Evolutionary conservation across 2,888 invertebrate genomes (phyloP).

Genomic region (Tenthredo mesomela): DNA sequence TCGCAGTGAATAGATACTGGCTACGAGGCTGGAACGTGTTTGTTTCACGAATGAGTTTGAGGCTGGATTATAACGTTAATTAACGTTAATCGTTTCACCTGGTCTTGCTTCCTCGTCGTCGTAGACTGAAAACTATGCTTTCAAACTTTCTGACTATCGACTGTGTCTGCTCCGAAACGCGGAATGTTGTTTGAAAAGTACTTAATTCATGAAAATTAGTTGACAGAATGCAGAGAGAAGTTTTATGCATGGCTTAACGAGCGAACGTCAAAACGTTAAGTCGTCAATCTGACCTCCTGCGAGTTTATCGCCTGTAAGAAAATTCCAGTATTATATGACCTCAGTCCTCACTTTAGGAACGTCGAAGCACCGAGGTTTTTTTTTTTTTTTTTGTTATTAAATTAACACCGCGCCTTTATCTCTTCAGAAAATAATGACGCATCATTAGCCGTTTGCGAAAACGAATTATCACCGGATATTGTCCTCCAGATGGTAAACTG

Average conservation of each 20-base stretch:
- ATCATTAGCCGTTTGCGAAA: slow-evolving; percentile 7
- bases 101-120: not conserved
- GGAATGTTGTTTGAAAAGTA: not conserved
- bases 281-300: not conserved
- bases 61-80: slow-evolving; percentile 40
- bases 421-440: slow-evolving; percentile 9
- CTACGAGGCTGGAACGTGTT: slow-evolving; percentile 1
- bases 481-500: not conserved
- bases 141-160: not conserved
- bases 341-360: not conserved
- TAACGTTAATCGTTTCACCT: slow-evolving; percentile 19
- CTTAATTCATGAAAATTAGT: not conserved
- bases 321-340: not conserved
- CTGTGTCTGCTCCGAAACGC: not conserved
- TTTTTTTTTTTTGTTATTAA: not conserved
- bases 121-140: not conserved
- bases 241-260: not conserved
- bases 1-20: slow-evolving; percentile 33
- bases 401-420: not conserved
- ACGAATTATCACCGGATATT: slow-evolving; percentile 24
- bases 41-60: not conserved
- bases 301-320: not conserved
- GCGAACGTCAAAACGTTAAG: not conserved
- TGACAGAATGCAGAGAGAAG: not conserved
- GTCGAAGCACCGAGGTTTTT: not conserved